Conservation (phyloP, 2,113 vertebrate genomes). For the Xenopus borealis region DNA sequence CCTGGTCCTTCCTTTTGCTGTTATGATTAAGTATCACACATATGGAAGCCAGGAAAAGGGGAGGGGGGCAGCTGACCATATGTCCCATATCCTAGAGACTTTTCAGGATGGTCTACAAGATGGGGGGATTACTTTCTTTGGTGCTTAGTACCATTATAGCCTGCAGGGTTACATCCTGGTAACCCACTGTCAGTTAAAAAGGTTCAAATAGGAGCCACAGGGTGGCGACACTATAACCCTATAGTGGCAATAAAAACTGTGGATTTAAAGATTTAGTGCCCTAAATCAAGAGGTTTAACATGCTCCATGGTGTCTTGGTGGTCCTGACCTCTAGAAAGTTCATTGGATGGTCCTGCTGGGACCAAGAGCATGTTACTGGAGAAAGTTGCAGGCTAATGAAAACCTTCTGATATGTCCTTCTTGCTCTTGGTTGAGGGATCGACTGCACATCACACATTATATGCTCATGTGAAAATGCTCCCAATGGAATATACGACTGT, state of each 20-base stretch:
- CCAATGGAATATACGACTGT: too few species aligned
- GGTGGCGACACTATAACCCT: background rate
- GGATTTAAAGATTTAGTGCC: background rate
- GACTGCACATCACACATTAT: too few species aligned
- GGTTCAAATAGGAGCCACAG: background rate
- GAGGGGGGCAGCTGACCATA: background rate
- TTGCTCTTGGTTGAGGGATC: too few species aligned
- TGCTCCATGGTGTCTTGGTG: background rate
- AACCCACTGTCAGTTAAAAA: background rate
- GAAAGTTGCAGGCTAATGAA: too few species aligned
- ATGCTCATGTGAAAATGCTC: too few species aligned
- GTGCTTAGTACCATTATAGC: too few species aligned
- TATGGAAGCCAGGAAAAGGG: background rate
- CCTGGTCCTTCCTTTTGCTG: slow-evolving; percentile 7
- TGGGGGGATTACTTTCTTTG: background rate
- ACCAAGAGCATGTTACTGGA: too few species aligned
- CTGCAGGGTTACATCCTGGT: background rate
- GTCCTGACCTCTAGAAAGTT: background rate
- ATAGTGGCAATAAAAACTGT: background rate
- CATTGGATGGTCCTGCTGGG: too few species aligned
- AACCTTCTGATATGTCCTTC: too few species aligned
- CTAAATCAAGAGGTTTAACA: too few species aligned
- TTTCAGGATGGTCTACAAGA: background rate
- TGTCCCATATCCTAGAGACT: slow-evolving; percentile 10
- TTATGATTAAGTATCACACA: slow-evolving; percentile 14